Evolutionary conservation across 2,113 vertebrate species (phyloP).

Genomic region (Percina caprodes): DNA sequence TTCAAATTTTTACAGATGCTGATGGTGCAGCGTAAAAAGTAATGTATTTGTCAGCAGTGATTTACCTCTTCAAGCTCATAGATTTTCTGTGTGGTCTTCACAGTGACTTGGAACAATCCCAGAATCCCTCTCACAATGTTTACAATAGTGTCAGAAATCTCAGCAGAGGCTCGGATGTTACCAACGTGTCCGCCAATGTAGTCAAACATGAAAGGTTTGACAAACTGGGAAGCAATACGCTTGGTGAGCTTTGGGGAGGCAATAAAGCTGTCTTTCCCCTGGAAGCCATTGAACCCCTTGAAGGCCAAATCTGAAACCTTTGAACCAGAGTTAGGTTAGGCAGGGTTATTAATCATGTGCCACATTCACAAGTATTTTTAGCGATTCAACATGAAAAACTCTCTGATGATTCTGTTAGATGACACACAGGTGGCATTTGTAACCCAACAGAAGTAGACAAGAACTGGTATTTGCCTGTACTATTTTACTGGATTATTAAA

Average conservation of each 20-base stretch:
- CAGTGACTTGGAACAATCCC: slow-evolving; percentile 80
- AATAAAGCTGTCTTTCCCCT: slow-evolving; percentile 60
- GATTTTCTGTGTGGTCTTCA: slow-evolving; percentile 81
- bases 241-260: slow-evolving; percentile 68
- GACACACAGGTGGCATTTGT: neutral
- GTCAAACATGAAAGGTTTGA: slow-evolving; percentile 79
- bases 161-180: slow-evolving; percentile 70
- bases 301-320: slow-evolving; percentile 79
- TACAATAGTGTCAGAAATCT: slow-evolving; percentile 75
- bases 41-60: neutral
- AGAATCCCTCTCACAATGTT: slow-evolving; percentile 86
- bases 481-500: neutral
- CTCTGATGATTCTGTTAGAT: neutral
- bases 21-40: neutral
- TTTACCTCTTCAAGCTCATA: slow-evolving; percentile 83
- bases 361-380: neutral
- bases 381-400: neutral
- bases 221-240: slow-evolving; percentile 68
- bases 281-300: slow-evolving; percentile 82
- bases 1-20: neutral
- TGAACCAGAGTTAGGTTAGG: neutral
- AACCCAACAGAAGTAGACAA: neutral
- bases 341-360: neutral
- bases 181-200: slow-evolving; percentile 73
- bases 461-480: neutral